phyloP scores from a whole-genome alignment of 2,888 invertebrate species.

The Nebria salina region DNA sequence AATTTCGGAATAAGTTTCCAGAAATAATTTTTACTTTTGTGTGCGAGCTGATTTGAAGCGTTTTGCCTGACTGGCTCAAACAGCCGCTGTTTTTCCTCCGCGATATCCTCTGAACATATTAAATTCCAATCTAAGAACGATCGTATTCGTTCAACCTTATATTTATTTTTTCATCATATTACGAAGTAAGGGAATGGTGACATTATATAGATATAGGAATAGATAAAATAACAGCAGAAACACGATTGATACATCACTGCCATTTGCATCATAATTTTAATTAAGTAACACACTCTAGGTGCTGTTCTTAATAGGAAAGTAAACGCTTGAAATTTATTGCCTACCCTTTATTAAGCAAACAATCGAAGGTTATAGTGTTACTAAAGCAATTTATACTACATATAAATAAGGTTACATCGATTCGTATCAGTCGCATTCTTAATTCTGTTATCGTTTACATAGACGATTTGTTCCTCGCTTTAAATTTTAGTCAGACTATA shows the following conservation, averaged over 20 bases:
- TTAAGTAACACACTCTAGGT: background rate
- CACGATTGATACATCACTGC: background rate
- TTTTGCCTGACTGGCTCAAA: background rate
- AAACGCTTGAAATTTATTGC: background rate
- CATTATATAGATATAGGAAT: background rate
- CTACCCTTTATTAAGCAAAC: background rate
- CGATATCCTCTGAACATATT: conserved; percentile 31
- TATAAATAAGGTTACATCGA: background rate
- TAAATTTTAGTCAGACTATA: too few relatives aligned
- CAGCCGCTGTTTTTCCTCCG: conserved; percentile 22
- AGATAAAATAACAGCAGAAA: background rate
- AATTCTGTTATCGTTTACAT: background rate
- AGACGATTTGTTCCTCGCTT: too few relatives aligned
- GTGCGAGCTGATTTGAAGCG: background rate
- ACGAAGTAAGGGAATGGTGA: background rate
- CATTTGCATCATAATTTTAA: background rate
- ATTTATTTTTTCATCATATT: background rate
- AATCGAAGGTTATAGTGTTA: background rate
- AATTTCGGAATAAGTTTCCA: too few relatives aligned
- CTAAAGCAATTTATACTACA: background rate
- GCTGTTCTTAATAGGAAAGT: background rate
- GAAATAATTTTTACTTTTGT: too few relatives aligned
- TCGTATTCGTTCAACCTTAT: conserved; percentile 1
- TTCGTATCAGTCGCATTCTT: background rate
- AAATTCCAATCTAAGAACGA: conserved; percentile 37